phyloP scores from a whole-genome alignment of 2,113 vertebrate genomes.

The Shinisaurus crocodilurus region DNA sequence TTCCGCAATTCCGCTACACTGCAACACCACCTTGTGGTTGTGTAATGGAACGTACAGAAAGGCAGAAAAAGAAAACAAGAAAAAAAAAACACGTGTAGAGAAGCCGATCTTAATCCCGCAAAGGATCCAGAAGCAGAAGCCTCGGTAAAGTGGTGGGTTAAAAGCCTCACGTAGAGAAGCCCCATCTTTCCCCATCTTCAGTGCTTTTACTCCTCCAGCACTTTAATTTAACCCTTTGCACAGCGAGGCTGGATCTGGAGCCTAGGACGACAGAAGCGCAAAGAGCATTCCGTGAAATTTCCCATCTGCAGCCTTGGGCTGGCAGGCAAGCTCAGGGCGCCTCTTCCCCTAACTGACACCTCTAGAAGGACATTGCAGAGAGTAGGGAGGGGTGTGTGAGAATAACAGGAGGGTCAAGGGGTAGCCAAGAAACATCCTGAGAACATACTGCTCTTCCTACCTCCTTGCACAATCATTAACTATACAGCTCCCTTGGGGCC shows the following conservation, averaged over 20 bases:
- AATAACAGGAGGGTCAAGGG: conserved; percentile 15
- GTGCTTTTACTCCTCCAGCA: background rate
- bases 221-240: background rate
- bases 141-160: too few relatives aligned
- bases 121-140: too few relatives aligned
- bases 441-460: conserved; percentile 22
- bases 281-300: background rate
- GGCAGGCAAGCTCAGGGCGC: background rate
- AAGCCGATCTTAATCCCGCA: too few relatives aligned
- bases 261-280: background rate
- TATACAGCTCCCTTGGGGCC: background rate
- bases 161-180: too few relatives aligned
- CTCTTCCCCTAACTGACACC: background rate
- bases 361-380: background rate
- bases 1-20: too few relatives aligned
- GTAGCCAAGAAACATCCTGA: conserved; percentile 25
- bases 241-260: background rate
- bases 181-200: background rate
- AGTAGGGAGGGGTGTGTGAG: background rate
- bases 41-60: too few relatives aligned
- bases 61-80: too few relatives aligned
- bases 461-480: conserved; percentile 8
- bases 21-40: too few relatives aligned
- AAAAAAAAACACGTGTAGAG: too few relatives aligned
- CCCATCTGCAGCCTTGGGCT: background rate